phyloP scores from a whole-genome alignment of 2,113 vertebrate species.

The Phalacrocorax aristotelis region DNA sequence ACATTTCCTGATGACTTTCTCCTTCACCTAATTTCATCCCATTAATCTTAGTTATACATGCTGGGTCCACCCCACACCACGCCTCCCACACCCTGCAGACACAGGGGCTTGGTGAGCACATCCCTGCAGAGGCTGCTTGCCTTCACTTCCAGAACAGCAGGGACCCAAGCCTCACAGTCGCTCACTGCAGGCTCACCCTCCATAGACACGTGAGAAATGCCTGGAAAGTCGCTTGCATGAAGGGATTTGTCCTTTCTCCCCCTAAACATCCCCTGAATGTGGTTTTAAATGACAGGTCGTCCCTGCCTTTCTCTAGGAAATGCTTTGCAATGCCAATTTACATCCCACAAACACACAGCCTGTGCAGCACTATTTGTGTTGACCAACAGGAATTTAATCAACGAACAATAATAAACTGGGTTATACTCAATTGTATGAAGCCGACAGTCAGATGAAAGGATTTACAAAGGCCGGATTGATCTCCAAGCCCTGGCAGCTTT shows the following conservation, averaged over 20 bases:
- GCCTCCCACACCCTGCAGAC: not conserved
- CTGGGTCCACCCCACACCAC: not conserved
- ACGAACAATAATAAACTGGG: conserved; percentile 66
- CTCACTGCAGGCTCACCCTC: not conserved
- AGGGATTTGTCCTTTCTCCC: not conserved
- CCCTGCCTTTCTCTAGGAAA: conserved; percentile 17
- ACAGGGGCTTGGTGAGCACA: not conserved
- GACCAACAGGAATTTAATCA: conserved; percentile 72
- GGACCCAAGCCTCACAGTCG: not conserved
- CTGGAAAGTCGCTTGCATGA: not conserved
- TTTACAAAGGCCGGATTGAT: conserved; percentile 68
- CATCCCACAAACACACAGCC: not conserved
- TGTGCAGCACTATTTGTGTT: conserved; percentile 60
- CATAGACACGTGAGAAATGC: not conserved
- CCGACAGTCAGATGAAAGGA: conserved; percentile 67
- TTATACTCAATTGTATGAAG: conserved; percentile 64
- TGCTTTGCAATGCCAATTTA: conserved; percentile 31
- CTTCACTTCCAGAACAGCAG: not conserved
- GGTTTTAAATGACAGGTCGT: not conserved
- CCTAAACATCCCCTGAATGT: not conserved
- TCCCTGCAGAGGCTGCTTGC: not conserved
- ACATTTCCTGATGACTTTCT: conserved; percentile 2
- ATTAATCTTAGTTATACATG: not conserved
- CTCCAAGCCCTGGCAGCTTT: conserved; percentile 68
- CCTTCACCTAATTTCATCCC: conserved; percentile 22